Evolutionary conservation across 2,113 vertebrate genomes (phyloP).

Genomic region (Mus pahari): DNA sequence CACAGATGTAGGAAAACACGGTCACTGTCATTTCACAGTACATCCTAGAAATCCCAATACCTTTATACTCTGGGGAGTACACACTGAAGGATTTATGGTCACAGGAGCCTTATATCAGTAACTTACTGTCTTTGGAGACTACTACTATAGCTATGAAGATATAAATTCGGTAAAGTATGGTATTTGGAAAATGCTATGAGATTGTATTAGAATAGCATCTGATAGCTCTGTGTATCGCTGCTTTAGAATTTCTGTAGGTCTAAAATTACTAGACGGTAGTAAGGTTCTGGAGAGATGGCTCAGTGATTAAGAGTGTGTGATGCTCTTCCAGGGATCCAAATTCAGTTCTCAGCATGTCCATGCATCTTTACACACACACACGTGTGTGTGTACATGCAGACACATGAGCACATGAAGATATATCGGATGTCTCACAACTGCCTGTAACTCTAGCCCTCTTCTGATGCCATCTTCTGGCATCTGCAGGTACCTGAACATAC

Average conservation of each 20-base stretch:
- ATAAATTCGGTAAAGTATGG: neutral
- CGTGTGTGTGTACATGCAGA: neutral
- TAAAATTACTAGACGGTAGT: neutral
- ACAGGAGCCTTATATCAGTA: neutral
- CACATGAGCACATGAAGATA: neutral
- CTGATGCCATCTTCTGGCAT: neutral
- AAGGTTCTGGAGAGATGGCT: neutral
- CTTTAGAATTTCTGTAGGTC: neutral
- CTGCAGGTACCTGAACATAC: no score
- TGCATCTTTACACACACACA: neutral
- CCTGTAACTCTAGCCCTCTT: neutral
- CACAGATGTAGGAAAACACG: neutral
- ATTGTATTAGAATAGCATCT: neutral
- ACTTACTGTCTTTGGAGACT: neutral
- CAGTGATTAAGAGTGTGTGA: neutral
- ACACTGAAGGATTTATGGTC: neutral
- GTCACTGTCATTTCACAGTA: neutral
- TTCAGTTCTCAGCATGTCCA: neutral
- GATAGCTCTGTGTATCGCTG: neutral
- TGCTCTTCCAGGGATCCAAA: neutral
- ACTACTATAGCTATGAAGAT: neutral
- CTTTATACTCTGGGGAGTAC: neutral
- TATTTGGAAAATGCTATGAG: neutral
- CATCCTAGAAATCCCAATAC: no score
- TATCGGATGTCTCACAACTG: neutral